A percentile compares a stretch with the other conserved stretches of the same genome.
Evolutionary conservation across 2,797 vertebrate genomes (phyloP).

Genomic region (Eulemur coronatus): DNA sequence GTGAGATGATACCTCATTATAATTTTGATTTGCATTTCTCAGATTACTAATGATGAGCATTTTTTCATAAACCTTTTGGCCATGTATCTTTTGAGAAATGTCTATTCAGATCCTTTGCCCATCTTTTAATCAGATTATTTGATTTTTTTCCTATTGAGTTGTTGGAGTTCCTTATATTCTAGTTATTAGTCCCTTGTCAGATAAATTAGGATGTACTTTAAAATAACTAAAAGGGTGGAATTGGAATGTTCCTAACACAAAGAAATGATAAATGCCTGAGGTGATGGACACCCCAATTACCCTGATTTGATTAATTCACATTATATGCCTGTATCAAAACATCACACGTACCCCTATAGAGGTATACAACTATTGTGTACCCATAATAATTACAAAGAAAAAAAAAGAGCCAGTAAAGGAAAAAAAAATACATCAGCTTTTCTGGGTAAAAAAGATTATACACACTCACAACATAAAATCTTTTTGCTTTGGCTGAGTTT

Average conservation of each 20-base stretch:
- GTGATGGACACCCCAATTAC: too few species aligned
- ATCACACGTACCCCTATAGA: background rate
- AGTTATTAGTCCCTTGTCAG: background rate
- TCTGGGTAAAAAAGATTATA: background rate
- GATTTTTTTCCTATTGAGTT: background rate
- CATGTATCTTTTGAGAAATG: background rate
- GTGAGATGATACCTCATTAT: background rate
- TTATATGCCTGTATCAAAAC: background rate
- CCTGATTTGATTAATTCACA: background rate
- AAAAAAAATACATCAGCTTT: background rate
- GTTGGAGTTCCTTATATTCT: background rate
- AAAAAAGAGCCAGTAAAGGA: background rate
- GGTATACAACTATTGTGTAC: background rate
- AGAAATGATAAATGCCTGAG: background rate
- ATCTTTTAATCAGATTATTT: background rate
- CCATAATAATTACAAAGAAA: background rate
- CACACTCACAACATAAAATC: background rate
- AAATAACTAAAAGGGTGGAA: background rate
- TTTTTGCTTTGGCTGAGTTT: background rate
- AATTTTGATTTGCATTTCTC: background rate
- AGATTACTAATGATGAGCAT: background rate
- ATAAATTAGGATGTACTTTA: background rate
- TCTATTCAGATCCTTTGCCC: background rate
- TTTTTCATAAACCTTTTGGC: background rate
- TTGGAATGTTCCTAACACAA: background rate